Evolutionary conservation across 2,797 vertebrate species (phyloP), one percentile per base, ranked within the genome.

Genomic region (Platyrinchus mystaceus): DNA sequence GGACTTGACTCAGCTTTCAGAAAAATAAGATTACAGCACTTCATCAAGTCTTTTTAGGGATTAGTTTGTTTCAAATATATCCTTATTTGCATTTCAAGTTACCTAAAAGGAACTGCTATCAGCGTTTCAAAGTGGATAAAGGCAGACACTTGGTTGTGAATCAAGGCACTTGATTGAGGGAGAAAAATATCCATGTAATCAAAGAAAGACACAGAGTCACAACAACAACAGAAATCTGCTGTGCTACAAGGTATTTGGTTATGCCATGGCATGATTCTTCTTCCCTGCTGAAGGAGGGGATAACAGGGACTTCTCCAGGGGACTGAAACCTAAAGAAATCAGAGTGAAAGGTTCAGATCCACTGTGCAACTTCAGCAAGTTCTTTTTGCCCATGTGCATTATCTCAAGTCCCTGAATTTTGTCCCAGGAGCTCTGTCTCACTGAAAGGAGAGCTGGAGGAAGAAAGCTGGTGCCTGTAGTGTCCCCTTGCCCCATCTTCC

Each of bases 71-170:
- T 86, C 92, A 96, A 93, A 93, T 90, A 93, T 90, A 96, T 76
- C 94, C 89, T 63, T 88, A 96, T 95, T 96, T 93, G 92, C 91
- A 94, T 94, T 96, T 94, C 87, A 93, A 88, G 87, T 93, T 94
- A 92, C 91, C 94, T 92, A 96, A 91, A 97, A 96, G 82, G 47
- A 95, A 92, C 73, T 88, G 76, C 79, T 95, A 44, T 81, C 87
- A 91, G 84, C n/a, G 1, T 86, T 93, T 94, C 84, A 56, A 93
- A 94, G 59, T 43, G 85, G 82, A 87, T 96, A 43, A 92, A 87
- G 55, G 39, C 84, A 96, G 93, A 82, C 68, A 58, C n/a, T 93
- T 34, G 43, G 41, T 84, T 93, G 73, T 86, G 85, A 94, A 94
- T 92, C 10, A 32, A 91, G 67, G 39, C 75, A 78, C 86, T 91